Evolutionary conservation across 1,140 invertebrate species (phyloP).

Genomic region (Dinothrombium tinctorium): DNA sequence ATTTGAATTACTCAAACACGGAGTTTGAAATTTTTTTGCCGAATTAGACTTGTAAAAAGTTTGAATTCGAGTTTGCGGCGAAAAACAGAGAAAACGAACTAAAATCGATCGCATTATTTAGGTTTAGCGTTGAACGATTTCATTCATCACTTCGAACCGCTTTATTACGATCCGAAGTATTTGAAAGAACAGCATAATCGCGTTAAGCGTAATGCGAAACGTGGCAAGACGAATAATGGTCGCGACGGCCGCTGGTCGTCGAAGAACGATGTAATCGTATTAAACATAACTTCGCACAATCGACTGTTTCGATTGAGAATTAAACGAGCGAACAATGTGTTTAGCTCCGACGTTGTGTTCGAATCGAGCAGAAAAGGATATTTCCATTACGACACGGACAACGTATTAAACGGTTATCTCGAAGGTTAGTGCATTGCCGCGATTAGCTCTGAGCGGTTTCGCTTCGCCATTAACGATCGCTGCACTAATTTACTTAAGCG

Average conservation of each 20-base stretch:
- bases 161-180: slow-evolving; percentile 26
- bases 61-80: too few species aligned
- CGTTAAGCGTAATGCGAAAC: background rate
- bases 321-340: slow-evolving; percentile 41
- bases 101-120: too few species aligned
- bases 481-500: background rate
- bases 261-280: slow-evolving; percentile 15
- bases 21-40: too few species aligned
- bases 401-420: slow-evolving; percentile 43
- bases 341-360: slow-evolving; percentile 50
- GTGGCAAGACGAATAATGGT: background rate
- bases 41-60: too few species aligned
- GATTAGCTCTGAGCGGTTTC: background rate
- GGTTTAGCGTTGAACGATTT: slow-evolving; percentile 26
- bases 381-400: slow-evolving; percentile 41
- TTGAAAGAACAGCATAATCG: slow-evolving; percentile 23
- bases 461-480: background rate
- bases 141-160: slow-evolving; percentile 29
- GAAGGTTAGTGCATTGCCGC: slow-evolving; percentile 10
- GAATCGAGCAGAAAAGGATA: slow-evolving; percentile 36
- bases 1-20: too few species aligned
- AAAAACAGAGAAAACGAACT: too few species aligned
- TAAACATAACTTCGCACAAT: slow-evolving; percentile 12
- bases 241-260: background rate
- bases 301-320: slow-evolving; percentile 47